Conservation (phyloP, 2,797 vertebrate species). For the Chrosomus eos region DNA sequence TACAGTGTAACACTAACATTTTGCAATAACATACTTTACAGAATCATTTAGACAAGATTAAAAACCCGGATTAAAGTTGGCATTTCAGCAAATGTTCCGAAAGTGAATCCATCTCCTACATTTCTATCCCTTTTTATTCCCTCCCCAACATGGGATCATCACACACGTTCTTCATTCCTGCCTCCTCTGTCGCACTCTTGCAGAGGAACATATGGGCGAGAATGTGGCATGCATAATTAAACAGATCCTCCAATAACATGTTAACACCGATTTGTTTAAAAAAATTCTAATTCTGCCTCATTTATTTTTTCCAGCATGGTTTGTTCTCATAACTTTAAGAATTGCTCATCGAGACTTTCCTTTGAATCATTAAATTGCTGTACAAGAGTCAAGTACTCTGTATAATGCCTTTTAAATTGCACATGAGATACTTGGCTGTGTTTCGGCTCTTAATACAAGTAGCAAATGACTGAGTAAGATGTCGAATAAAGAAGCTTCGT, state of each 20-base stretch:
- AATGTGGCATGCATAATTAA: constrained; percentile 62
- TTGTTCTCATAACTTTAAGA: constrained; percentile 33
- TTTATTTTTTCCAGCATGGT: constrained; percentile 18
- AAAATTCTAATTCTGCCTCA: neutral
- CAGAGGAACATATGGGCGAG: constrained; percentile 51
- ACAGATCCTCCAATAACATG: constrained; percentile 19
- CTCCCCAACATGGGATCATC: constrained; percentile 20
- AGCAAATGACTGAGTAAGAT: constrained; percentile 28
- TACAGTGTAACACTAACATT: neutral
- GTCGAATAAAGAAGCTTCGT: neutral
- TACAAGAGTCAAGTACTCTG: constrained; percentile 35
- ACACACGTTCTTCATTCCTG: constrained; percentile 41
- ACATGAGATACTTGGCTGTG: constrained; percentile 32
- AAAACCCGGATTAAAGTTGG: constrained; percentile 34
- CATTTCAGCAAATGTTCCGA: constrained; percentile 22
- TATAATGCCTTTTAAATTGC: constrained; percentile 46
- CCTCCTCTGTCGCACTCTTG: constrained; percentile 24
- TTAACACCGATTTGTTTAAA: neutral
- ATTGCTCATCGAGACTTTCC: constrained; percentile 17
- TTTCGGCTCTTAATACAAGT: constrained; percentile 16
- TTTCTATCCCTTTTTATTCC: constrained; percentile 26
- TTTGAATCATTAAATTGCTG: constrained; percentile 38
- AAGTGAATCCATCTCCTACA: constrained; percentile 29
- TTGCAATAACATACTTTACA: constrained; percentile 14
- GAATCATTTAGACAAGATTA: constrained; percentile 38